Evolutionary conservation across 2,797 vertebrate genomes (phyloP).

Genomic region (Clarias pachynema): DNA sequence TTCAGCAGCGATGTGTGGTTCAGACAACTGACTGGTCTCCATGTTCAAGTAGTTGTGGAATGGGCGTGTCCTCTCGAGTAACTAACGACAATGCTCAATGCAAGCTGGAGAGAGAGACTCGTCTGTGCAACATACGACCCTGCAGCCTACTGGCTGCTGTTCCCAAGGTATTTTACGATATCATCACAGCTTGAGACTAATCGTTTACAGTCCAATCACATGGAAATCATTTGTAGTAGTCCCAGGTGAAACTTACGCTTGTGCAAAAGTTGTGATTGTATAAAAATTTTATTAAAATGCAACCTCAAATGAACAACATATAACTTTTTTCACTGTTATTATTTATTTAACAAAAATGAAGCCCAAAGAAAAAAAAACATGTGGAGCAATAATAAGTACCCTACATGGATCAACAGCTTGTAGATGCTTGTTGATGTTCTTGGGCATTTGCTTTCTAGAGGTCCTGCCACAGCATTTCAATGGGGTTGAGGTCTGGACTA

Average conservation of each 20-base stretch:
- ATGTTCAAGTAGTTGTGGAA: slow-evolving; percentile 82
- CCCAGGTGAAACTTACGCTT: not conserved
- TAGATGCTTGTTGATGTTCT: no score
- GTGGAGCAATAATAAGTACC: no score
- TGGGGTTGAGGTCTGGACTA: no score
- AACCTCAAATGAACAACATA: no score
- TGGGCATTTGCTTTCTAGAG: no score
- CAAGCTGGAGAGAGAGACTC: slow-evolving; percentile 81
- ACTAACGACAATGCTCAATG: slow-evolving; percentile 81
- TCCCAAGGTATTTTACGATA: slow-evolving; percentile 26
- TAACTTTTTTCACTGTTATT: no score
- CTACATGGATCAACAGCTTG: no score
- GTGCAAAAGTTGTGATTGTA: not conserved
- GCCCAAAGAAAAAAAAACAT: no score
- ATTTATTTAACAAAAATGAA: no score
- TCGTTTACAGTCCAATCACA: not conserved
- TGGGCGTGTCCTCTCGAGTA: slow-evolving; percentile 81
- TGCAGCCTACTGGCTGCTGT: slow-evolving; percentile 75
- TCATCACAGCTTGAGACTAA: not conserved
- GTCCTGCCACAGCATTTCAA: no score
- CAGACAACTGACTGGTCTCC: slow-evolving; percentile 83
- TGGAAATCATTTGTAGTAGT: not conserved
- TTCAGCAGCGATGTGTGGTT: slow-evolving; percentile 68
- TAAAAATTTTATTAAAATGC: no score
- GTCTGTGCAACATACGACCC: slow-evolving; percentile 79